These are phyloP conservation scores for Drosophila ironensis DNA, from an alignment of 1,140 invertebrate species.

Conservation along the genomic window DNA sequence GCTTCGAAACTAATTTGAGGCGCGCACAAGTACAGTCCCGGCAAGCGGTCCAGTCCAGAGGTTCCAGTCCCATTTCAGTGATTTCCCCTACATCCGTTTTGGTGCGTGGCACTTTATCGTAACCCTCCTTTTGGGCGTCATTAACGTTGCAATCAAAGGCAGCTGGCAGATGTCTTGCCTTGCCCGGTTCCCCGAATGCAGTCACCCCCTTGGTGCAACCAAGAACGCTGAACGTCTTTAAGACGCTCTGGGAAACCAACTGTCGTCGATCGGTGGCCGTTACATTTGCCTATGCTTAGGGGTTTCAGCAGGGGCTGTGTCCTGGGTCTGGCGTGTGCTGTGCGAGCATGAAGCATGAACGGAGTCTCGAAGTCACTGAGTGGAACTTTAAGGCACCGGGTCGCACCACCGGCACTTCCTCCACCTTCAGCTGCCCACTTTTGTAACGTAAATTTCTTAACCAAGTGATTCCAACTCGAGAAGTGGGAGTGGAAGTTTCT, in stretches of 20 bases:
- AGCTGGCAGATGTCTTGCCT: constrained; percentile 56
- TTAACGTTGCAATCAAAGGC: constrained; percentile 67
- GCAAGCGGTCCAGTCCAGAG: neutral
- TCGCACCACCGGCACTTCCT: neutral
- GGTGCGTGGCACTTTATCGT: constrained; percentile 56
- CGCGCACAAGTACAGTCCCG: constrained; percentile 19
- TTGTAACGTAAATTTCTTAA: constrained; percentile 62
- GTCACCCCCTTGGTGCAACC: constrained; percentile 59
- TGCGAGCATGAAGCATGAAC: constrained; percentile 37
- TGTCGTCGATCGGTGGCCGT: constrained; percentile 58
- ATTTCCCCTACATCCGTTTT: constrained; percentile 58
- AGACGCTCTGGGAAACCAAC: constrained; percentile 77
- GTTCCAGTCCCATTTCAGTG: constrained; percentile 33
- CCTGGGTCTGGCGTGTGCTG: constrained; percentile 42
- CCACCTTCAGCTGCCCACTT: neutral
- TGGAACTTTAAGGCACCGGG: constrained; percentile 64
- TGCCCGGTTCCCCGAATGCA: constrained; percentile 28
- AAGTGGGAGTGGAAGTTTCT: constrained; percentile 4
- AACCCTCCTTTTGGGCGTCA: constrained; percentile 35
- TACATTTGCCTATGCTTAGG: constrained; percentile 32
- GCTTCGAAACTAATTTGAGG: constrained; percentile 14
- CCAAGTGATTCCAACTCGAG: neutral
- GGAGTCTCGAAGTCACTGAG: constrained; percentile 49
- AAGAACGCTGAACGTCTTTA: too few species aligned
- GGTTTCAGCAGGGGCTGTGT: constrained; percentile 10